phyloP scores from a whole-genome alignment of 2,113 vertebrate species.

The Malurus cyaneus region DNA sequence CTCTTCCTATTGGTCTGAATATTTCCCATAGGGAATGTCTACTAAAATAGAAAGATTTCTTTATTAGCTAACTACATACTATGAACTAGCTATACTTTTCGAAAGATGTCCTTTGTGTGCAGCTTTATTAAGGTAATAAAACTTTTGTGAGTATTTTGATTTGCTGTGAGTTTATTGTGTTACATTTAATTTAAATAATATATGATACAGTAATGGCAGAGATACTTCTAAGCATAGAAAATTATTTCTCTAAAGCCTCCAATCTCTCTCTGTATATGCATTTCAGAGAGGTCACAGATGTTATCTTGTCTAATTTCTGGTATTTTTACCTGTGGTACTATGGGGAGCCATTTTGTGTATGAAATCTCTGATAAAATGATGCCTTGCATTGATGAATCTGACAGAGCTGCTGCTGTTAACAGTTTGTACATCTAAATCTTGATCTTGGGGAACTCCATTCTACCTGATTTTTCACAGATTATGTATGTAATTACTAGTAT shows the following conservation, averaged over 20 bases:
- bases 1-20: background rate
- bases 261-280: background rate
- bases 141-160: background rate
- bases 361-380: background rate
- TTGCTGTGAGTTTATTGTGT: background rate
- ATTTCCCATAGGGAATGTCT: constrained; percentile 1
- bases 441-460: background rate
- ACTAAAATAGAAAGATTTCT: constrained; percentile 10
- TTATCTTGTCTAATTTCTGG: background rate
- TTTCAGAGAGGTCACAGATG: background rate
- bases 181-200: background rate
- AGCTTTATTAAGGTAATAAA: background rate
- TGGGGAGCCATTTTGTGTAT: background rate
- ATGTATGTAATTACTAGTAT: background rate
- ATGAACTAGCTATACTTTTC: background rate
- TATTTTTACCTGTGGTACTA: background rate
- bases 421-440: background rate
- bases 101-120: background rate
- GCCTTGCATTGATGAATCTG: background rate
- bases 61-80: background rate
- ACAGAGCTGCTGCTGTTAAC: background rate
- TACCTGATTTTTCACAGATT: background rate
- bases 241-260: background rate
- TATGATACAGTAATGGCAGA: background rate
- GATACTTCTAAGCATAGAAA: background rate